These are phyloP conservation scores for Doryteuthis pealeii DNA, from an alignment of 1,140 invertebrate genomes.

Conservation along the genomic window DNA sequence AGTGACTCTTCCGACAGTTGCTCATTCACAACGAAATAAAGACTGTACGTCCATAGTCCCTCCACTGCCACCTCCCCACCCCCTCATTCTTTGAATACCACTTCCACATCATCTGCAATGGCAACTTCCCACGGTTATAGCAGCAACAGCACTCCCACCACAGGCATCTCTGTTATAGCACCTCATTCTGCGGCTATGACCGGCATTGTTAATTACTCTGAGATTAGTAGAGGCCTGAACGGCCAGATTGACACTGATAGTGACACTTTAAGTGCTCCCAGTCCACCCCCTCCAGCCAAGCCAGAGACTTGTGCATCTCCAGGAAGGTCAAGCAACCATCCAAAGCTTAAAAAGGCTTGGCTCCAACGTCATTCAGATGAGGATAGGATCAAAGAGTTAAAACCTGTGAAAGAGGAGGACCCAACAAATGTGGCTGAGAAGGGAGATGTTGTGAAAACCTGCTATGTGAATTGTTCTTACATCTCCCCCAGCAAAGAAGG, in stretches of 20 bases:
- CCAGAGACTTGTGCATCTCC: slow-evolving; percentile 32
- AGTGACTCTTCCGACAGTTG: not conserved
- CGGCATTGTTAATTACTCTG: slow-evolving; percentile 33
- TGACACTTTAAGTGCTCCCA: slow-evolving; percentile 59
- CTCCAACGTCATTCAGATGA: slow-evolving; percentile 80
- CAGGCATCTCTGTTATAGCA: slow-evolving; percentile 36
- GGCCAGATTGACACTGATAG: slow-evolving; percentile 56
- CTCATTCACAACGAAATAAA: slow-evolving; percentile 7
- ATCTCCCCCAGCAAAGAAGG: slow-evolving; percentile 45
- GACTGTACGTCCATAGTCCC: not conserved
- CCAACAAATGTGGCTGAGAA: slow-evolving; percentile 61
- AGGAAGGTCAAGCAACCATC: slow-evolving; percentile 44
- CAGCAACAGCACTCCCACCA: slow-evolving; percentile 23
- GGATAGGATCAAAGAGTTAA: slow-evolving; percentile 43
- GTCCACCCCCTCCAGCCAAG: slow-evolving; percentile 50
- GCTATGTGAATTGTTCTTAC: slow-evolving; percentile 46
- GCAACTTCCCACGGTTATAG: slow-evolving; percentile 5
- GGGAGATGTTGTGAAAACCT: slow-evolving; percentile 57
- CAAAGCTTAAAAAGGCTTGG: slow-evolving; percentile 86
- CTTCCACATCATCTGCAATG: slow-evolving; percentile 17
- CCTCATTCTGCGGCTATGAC: slow-evolving; percentile 12
- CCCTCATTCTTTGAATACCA: not conserved
- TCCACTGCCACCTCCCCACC: not conserved
- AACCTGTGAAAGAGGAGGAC: slow-evolving; percentile 22
- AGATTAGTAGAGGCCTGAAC: slow-evolving; percentile 55